Evolutionary conservation across 2,888 invertebrate species (phyloP).

Genomic region (Colostygia pectinataria): DNA sequence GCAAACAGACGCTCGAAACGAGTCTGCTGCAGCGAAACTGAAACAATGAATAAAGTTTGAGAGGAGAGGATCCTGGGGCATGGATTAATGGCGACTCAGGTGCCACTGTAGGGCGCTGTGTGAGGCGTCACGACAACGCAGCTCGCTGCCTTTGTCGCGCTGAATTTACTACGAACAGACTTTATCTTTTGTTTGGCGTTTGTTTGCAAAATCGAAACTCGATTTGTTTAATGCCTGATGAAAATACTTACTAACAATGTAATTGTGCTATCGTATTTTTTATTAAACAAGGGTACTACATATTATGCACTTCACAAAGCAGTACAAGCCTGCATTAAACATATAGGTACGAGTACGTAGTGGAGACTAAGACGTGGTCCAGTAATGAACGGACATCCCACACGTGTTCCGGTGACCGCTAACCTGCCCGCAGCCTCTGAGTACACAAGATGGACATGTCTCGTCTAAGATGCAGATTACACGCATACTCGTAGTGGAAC

Average conservation of each 20-base stretch:
- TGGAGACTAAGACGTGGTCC: slow-evolving; percentile 23
- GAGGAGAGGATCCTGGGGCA: slow-evolving; percentile 50
- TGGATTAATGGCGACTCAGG: slow-evolving; percentile 53
- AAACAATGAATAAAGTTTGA: slow-evolving; percentile 76
- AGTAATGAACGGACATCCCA: slow-evolving; percentile 22
- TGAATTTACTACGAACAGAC: slow-evolving; percentile 23
- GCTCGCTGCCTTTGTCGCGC: slow-evolving; percentile 41
- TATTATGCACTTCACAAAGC: slow-evolving; percentile 2
- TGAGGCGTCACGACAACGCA: slow-evolving; percentile 36
- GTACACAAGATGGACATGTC: slow-evolving; percentile 24
- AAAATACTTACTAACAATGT: slow-evolving; percentile 17
- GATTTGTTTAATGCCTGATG: slow-evolving; percentile 12
- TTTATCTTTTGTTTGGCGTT: slow-evolving; percentile 26
- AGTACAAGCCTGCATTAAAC: background rate
- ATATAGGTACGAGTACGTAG: background rate
- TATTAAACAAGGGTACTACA: no score
- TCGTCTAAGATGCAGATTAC: slow-evolving; percentile 7
- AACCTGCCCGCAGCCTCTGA: slow-evolving; percentile 24
- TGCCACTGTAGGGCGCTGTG: slow-evolving; percentile 50
- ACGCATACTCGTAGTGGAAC: background rate
- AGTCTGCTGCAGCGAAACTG: slow-evolving; percentile 57
- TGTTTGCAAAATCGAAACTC: slow-evolving; percentile 23
- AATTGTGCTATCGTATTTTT: background rate
- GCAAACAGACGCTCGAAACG: slow-evolving; percentile 45
- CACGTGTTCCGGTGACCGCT: slow-evolving; percentile 27